Evolutionary conservation across 2,797 vertebrate genomes (phyloP).

Genomic region (Fringilla coelebs): DNA sequence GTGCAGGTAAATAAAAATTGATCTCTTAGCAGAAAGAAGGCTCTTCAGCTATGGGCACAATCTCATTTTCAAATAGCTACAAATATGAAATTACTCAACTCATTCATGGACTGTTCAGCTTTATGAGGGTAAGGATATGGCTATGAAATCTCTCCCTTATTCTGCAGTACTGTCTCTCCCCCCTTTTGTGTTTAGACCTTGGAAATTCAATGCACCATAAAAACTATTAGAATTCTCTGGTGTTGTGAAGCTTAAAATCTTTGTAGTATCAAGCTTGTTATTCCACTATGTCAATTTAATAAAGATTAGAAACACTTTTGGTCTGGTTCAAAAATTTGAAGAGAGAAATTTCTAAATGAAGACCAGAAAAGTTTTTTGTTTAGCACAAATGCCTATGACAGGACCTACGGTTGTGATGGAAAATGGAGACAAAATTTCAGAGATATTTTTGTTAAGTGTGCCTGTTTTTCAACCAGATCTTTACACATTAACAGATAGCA

Average conservation of each 20-base stretch:
- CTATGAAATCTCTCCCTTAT: neutral
- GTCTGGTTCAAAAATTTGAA: neutral
- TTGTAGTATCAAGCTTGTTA: neutral
- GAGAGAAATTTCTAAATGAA: neutral
- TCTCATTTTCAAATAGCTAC: neutral
- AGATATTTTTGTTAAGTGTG: neutral
- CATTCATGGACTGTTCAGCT: constrained; percentile 24
- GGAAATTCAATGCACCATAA: constrained; percentile 48
- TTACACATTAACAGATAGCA: neutral
- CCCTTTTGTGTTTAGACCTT: constrained; percentile 16
- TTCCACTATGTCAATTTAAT: neutral
- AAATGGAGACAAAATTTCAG: neutral
- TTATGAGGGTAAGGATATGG: constrained; percentile 39
- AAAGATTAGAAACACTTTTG: neutral
- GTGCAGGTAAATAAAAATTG: neutral
- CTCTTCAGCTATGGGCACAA: neutral
- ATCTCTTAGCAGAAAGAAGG: neutral
- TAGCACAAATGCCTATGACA: neutral
- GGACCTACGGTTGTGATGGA: neutral
- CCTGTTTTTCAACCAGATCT: neutral
- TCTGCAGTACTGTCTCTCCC: neutral
- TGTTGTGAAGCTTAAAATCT: neutral
- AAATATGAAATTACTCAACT: constrained; percentile 32
- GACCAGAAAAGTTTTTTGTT: neutral
- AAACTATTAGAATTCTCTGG: neutral